Percentiles rank a stretch among this genome's conserved stretches.
Evolutionary conservation across 2,113 vertebrate genomes (phyloP).

Genomic region (Sturnus vulgaris): DNA sequence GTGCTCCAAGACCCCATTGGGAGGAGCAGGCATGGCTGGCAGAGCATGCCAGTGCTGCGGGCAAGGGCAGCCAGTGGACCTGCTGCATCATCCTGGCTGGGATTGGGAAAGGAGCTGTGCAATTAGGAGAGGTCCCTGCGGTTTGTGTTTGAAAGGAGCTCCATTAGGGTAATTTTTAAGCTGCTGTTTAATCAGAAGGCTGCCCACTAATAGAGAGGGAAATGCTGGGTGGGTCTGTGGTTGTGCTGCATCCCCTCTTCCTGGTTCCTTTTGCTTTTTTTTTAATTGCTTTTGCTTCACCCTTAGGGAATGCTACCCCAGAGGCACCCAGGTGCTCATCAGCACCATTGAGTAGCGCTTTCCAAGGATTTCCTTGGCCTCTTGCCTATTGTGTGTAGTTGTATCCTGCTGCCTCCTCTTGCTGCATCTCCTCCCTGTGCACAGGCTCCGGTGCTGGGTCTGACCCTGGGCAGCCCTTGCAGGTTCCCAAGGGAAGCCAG

Average conservation of each 20-base stretch:
- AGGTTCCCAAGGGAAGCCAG: fast-evolving
- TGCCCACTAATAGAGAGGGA: not conserved
- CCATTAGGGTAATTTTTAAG: not conserved
- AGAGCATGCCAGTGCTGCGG: fast-evolving
- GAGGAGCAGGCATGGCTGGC: fast-evolving
- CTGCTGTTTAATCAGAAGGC: not conserved
- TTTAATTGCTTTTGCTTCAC: not conserved
- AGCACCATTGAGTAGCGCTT: not conserved
- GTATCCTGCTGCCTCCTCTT: not conserved
- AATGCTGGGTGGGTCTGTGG: not conserved
- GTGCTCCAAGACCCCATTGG: fast-evolving
- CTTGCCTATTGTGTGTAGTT: fast-evolving
- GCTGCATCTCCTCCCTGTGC: not conserved
- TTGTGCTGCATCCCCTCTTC: not conserved
- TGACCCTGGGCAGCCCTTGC: not conserved
- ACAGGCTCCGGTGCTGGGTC: not conserved
- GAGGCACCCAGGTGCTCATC: not conserved
- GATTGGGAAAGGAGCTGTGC: not conserved
- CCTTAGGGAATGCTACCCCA: not conserved
- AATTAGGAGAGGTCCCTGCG: not conserved
- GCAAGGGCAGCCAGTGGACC: not conserved
- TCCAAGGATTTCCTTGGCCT: not conserved
- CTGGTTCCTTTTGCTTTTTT: not conserved
- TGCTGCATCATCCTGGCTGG: not conserved
- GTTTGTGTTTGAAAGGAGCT: not conserved